These are phyloP conservation scores for Drosophila bocqueti DNA, from an alignment of 1,140 invertebrate genomes.

Conservation along the genomic window DNA sequence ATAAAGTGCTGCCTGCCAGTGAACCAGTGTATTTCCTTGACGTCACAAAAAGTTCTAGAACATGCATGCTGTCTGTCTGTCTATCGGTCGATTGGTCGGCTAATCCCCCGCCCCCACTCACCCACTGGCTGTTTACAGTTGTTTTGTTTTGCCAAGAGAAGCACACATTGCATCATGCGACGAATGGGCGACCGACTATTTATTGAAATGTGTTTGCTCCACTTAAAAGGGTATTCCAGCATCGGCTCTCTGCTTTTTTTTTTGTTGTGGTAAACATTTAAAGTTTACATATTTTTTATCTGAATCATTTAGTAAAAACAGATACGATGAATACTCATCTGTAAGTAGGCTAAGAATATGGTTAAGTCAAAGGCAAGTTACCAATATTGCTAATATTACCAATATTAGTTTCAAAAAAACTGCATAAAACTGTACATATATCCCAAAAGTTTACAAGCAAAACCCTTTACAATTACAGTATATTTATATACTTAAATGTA, in stretches of 20 bases:
- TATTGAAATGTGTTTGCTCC: constrained; percentile 29
- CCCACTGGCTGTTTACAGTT: constrained; percentile 38
- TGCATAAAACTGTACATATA: background rate
- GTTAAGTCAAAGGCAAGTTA: constrained; percentile 1
- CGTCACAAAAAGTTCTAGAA: constrained; percentile 45
- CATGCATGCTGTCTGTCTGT: constrained; percentile 29
- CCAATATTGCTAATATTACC: background rate
- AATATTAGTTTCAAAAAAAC: background rate
- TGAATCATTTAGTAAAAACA: background rate
- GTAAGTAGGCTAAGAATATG: background rate
- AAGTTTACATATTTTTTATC: background rate
- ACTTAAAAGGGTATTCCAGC: constrained; percentile 36
- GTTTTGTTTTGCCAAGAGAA: constrained; percentile 37
- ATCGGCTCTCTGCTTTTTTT: background rate
- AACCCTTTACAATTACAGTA: background rate
- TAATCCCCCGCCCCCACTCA: constrained; percentile 20
- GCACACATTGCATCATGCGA: constrained; percentile 38
- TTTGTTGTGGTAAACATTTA: background rate
- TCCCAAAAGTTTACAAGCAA: background rate
- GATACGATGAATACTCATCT: no score
- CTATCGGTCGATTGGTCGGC: constrained; percentile 1
- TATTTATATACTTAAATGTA: background rate
- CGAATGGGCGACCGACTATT: constrained; percentile 5
- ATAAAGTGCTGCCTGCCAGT: background rate
- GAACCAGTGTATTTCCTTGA: constrained; percentile 35